phyloP scores from a whole-genome alignment of 1,140 invertebrate species.

The Drosophila dunni region DNA sequence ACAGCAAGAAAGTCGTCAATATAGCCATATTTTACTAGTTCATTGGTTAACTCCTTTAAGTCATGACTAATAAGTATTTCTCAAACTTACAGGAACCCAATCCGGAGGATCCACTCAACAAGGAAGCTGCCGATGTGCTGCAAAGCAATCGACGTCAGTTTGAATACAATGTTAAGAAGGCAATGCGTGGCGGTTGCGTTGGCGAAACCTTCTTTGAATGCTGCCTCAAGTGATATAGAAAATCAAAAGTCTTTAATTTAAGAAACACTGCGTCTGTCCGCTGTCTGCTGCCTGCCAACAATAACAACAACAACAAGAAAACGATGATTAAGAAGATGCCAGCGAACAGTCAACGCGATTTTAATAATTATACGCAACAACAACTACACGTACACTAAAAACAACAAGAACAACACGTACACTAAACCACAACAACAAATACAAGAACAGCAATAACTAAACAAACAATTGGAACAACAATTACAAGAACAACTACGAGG shows the following conservation, averaged over 20 bases:
- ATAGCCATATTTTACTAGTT: no score
- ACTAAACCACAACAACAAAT: not conserved
- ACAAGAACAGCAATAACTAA: not conserved
- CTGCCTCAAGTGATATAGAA: conserved; percentile 95
- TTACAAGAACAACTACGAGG: conserved; percentile 25
- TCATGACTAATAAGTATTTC: not conserved
- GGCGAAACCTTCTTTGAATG: conserved; percentile 97
- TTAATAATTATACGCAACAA: conserved; percentile 65
- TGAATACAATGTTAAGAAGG: conserved; percentile 98
- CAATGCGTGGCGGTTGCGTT: conserved; percentile 97
- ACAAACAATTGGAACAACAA: not conserved
- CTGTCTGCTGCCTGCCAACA: conserved; percentile 10
- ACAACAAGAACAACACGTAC: not conserved
- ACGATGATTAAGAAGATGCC: conserved; percentile 32
- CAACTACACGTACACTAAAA: conserved; percentile 16
- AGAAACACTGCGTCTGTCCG: conserved; percentile 59
- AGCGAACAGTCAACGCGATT: conserved; percentile 61
- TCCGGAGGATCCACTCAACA: conserved; percentile 99
- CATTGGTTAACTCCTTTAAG: no score
- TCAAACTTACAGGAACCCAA: conserved; percentile 94
- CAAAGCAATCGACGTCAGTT: conserved; percentile 97
- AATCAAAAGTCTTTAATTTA: conserved; percentile 84
- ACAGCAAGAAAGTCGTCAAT: no score
- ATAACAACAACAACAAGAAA: not conserved
- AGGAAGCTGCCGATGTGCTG: conserved; percentile 99